Evolutionary conservation across 2,797 vertebrate genomes (phyloP).

Genomic region (Linurgus olivaceus): DNA sequence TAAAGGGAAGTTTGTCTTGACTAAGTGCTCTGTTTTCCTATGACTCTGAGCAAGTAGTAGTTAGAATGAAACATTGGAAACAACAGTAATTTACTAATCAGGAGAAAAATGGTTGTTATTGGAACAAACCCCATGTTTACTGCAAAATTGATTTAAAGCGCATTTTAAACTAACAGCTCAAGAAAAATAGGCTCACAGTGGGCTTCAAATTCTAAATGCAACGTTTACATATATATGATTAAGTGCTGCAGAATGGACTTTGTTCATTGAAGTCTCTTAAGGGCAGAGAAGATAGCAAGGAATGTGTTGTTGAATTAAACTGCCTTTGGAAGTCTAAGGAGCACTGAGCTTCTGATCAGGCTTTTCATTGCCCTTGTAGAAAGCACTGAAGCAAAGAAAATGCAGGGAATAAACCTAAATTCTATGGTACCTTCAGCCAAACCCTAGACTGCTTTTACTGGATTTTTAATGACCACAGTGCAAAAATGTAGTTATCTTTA

Average conservation of each 20-base stretch:
- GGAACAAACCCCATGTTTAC: conserved; percentile 35
- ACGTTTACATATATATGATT: conserved; percentile 37
- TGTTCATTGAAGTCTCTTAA: not conserved
- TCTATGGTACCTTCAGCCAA: not conserved
- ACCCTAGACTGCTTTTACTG: not conserved
- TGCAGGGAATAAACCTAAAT: not conserved
- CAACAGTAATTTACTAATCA: conserved; percentile 66
- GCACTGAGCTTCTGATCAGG: not conserved
- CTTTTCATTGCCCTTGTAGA: not conserved
- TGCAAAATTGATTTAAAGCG: conserved; percentile 37
- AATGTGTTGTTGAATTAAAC: not conserved
- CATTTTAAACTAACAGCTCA: conserved; percentile 30
- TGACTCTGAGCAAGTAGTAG: conserved; percentile 31
- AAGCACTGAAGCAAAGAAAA: not conserved
- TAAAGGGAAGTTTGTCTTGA: conserved; percentile 56
- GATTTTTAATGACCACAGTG: not conserved
- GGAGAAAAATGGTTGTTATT: conserved; percentile 47
- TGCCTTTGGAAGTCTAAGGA: not conserved
- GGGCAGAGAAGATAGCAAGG: not conserved
- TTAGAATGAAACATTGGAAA: conserved; percentile 51
- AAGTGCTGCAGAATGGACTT: conserved; percentile 7
- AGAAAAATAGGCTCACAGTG: not conserved
- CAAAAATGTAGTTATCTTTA: not conserved
- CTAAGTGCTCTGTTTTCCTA: conserved; percentile 53
- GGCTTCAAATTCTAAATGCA: conserved; percentile 41